Evolutionary conservation across 2,888 invertebrate species (phyloP).

Genomic region (Nesidiocoris tenuis): DNA sequence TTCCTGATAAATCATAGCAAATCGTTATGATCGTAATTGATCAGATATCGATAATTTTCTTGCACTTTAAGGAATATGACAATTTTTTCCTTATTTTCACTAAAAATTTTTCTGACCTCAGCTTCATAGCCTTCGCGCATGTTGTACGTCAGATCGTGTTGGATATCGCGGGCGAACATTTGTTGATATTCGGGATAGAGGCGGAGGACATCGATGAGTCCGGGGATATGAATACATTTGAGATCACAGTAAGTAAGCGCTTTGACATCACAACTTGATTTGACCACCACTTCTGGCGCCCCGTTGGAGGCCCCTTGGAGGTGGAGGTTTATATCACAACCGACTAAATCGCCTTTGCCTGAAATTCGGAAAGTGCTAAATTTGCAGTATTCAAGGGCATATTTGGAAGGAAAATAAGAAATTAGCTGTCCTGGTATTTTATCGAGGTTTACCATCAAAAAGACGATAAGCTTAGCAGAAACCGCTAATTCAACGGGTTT

Average conservation of each 20-base stretch:
- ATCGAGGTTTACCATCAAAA: too few relatives aligned
- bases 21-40: neutral
- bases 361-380: slow-evolving; percentile 51
- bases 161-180: slow-evolving; percentile 90
- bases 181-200: slow-evolving; percentile 93
- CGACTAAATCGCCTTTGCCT: slow-evolving; percentile 96
- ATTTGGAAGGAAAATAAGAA: too few relatives aligned
- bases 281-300: slow-evolving; percentile 73
- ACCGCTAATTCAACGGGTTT: too few relatives aligned
- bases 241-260: slow-evolving; percentile 95
- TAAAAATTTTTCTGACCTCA: slow-evolving; percentile 65
- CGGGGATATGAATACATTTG: slow-evolving; percentile 89
- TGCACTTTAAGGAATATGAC: too few relatives aligned
- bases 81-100: too few relatives aligned
- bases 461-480: too few relatives aligned
- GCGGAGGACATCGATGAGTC: slow-evolving; percentile 82
- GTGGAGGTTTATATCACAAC: slow-evolving; percentile 85
- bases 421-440: too few relatives aligned
- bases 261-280: slow-evolving; percentile 90
- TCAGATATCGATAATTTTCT: neutral
- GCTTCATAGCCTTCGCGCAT: slow-evolving; percentile 89
- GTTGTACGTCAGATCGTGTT: slow-evolving; percentile 93
- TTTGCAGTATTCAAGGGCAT: slow-evolving; percentile 1
- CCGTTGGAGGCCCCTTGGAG: slow-evolving; percentile 60
- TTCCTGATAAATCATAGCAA: slow-evolving; percentile 60